Evolutionary conservation across 2,797 vertebrate species (phyloP), one percentile per base, ranked within the genome.

Genomic region (Triplophysa yarkandensis): DNA sequence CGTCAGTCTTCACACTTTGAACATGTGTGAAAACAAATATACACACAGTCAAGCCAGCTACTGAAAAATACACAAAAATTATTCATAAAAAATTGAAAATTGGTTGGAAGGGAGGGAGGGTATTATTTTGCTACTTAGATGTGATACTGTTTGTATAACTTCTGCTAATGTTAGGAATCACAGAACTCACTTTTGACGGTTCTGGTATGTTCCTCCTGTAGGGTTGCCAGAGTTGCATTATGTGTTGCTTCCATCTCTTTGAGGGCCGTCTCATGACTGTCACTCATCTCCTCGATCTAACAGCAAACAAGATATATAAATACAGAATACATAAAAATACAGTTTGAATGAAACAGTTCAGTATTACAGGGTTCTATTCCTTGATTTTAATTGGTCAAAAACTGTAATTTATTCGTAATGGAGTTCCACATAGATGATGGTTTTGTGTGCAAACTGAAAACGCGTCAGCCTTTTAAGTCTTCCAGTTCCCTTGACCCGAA

Each of bases 201-300:
- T 84, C 89, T 88, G 71, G 93, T 91, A 0, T 96, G 95, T 79
- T 96, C 94, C 68, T 96, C 94, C 83, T 94, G 93, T 79, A 98
- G 91, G 19, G 92, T 91, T 0, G 88, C 85, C 55, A 98, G 80
- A 4, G 94, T 88, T 8, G 92, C 86, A 0, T 85, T 82, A 82
- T 98, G 95, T 77, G 83, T 85, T 0, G 88, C 92, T 86, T 96
- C 96, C 90, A 96, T 70, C 81, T 97, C 94, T 48, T 89, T 85
- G 81, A 96, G 75, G 0, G 92, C 86, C 1, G 87, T 82, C 81
- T 96, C 92, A 0, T 98, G 94, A 71, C 79, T 90, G 69, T 93
- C 87, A n/a, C 84, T 92, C 88, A 98, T 92, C 69, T 95, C 92
- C 82, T 96, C 94, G 65, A 97, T 92, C 97, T 99, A 28, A 64